Base-by-base conservation (phyloP, 2,888 invertebrate genomes). In the Epiperipatus broadwayi region DNA sequence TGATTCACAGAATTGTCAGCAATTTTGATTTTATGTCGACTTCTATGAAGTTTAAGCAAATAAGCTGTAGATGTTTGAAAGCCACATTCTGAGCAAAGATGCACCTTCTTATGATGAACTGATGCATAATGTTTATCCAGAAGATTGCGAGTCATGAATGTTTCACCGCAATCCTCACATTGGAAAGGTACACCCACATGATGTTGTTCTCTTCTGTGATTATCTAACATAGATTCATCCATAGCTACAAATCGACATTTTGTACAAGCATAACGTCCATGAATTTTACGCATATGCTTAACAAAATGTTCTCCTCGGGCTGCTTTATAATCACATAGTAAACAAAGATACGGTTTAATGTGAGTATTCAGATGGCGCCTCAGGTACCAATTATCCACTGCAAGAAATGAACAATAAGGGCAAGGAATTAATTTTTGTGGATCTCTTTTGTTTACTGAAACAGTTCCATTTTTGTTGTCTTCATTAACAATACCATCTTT, bases 351-450 rank as follows among this genome's bases (percentile, higher is more conserved):
- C 31, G 84, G 84, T 62, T 85, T 85, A 55, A 84, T 70, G 60
- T 87, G 85, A 22, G 84, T 85, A 64, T 85, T 85, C 52, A 85
- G 70, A 58, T 87, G 85, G 33, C 85, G 70, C 59, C 85, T 84
- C 43, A 85, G 66, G 53, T 84, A 84, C 85, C 85, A 87, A 58
- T 84, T 84, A 63, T 85, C 85, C 40, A 79, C 81, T 16, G 85
- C 85, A 27, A 79, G 78, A 84, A 84, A 85, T 16, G 83, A 70
- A 60, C 85, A 87, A 58, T 81, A 84, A 57, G 79, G 78, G 62
- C 85, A 85, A 47, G 77, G 73, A 61, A 77, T 79, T 49, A 78
- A 70, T 50, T 75, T 72, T 55, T 12, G 44, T 42, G n/a, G 74
- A 73, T 35, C 71, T 69, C 21, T 44, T 41, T 39, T 53, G 52